A percentile compares a stretch with the other conserved stretches of the same genome.
Evolutionary conservation across 2,888 invertebrate genomes (phyloP).

Genomic region (Nomada ruficornis): DNA sequence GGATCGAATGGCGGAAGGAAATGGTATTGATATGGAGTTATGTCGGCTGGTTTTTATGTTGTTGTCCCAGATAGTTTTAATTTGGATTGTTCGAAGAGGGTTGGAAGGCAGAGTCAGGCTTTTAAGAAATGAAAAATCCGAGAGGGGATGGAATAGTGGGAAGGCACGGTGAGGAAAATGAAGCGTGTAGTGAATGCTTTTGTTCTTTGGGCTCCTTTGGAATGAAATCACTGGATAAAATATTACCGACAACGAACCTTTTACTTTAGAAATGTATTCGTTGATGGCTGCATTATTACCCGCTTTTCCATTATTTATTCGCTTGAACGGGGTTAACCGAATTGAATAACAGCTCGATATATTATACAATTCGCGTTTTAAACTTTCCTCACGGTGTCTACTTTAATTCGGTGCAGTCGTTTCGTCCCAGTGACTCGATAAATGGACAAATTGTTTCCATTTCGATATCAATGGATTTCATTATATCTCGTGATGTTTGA

Average conservation of each 20-base stretch:
- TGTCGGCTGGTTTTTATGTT: slow-evolving; percentile 10
- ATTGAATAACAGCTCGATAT: too few species aligned
- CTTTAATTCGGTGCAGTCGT: too few species aligned
- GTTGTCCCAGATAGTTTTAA: slow-evolving; percentile 39
- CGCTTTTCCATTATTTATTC: neutral
- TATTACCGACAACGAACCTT: slow-evolving; percentile 19
- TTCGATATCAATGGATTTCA: too few species aligned
- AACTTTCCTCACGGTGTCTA: too few species aligned
- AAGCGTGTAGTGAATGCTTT: slow-evolving; percentile 35
- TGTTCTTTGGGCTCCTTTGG: slow-evolving; percentile 30
- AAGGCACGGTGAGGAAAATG: slow-evolving; percentile 29
- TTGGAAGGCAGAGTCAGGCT: slow-evolving; percentile 8
- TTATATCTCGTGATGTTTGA: too few species aligned
- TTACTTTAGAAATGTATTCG: slow-evolving; percentile 2
- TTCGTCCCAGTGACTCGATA: too few species aligned
- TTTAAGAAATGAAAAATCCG: slow-evolving; percentile 41
- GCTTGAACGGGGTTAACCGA: too few species aligned
- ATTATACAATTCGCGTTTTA: too few species aligned
- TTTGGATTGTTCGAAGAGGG: slow-evolving; percentile 16
- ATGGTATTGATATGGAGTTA: slow-evolving; percentile 15
- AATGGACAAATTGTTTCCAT: too few species aligned
- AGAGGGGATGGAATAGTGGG: neutral
- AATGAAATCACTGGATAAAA: slow-evolving; percentile 41
- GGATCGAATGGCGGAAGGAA: neutral
- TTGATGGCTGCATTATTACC: too few species aligned